A percentile compares a stretch with the other conserved stretches of the same genome.
Conservation (phyloP, 2,797 vertebrate genomes). For the Serranus cabrilla region DNA sequence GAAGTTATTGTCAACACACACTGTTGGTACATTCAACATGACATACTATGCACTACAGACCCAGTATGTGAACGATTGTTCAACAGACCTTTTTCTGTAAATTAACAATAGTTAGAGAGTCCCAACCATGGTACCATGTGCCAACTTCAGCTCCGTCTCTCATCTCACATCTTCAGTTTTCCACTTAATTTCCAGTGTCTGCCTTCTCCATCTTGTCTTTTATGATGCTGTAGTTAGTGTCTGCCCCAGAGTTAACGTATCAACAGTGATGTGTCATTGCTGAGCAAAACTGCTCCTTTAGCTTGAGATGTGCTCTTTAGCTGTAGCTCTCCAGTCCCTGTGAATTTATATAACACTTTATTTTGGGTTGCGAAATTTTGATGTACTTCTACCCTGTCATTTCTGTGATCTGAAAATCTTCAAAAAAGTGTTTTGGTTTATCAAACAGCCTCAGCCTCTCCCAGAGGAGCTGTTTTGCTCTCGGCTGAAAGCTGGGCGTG, state of each 20-base stretch:
- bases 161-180: neutral
- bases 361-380: slow-evolving; percentile 10
- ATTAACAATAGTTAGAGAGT: too few species aligned
- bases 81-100: too few species aligned
- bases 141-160: too few species aligned
- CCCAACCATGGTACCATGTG: too few species aligned
- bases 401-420: slow-evolving; percentile 35
- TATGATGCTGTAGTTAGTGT: neutral
- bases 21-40: too few species aligned
- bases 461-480: slow-evolving; percentile 48
- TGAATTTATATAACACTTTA: slow-evolving; percentile 16
- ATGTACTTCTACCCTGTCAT: slow-evolving; percentile 16
- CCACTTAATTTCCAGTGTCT: neutral
- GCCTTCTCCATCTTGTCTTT: neutral
- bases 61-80: too few species aligned
- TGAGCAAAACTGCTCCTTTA: neutral
- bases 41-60: too few species aligned
- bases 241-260: neutral
- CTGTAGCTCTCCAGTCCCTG: neutral
- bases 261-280: neutral
- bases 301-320: neutral
- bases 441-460: slow-evolving; percentile 49
- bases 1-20: too few species aligned
- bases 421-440: slow-evolving; percentile 40
- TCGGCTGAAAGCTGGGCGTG: slow-evolving; percentile 42